Evolutionary conservation across 2,797 vertebrate genomes (phyloP).

Genomic region (Gypaetus barbatus): DNA sequence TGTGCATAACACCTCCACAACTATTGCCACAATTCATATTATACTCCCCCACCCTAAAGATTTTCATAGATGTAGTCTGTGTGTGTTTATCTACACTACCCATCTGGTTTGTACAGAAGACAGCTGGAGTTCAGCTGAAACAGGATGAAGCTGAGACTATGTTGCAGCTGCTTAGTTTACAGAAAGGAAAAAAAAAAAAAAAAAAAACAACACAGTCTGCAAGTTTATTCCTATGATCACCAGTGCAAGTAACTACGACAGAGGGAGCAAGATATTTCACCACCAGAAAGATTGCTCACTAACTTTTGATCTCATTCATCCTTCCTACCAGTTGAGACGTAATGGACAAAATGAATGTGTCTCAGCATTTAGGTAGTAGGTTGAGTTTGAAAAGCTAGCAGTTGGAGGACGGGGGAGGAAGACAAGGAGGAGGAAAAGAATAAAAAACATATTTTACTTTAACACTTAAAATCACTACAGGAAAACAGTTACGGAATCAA

Average conservation of each 20-base stretch:
- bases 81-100: too few relatives aligned
- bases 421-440: not conserved
- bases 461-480: not conserved
- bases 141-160: not conserved
- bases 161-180: not conserved
- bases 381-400: not conserved
- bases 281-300: not conserved
- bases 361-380: not conserved
- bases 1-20: rapidly evolving
- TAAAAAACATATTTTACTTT: not conserved
- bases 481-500: not conserved
- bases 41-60: not conserved
- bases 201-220: not conserved
- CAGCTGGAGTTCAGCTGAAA: not conserved
- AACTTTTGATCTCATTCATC: not conserved
- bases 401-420: not conserved
- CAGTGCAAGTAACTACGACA: not conserved
- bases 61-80: not conserved
- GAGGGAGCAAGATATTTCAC: not conserved
- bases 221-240: not conserved
- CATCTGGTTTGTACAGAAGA: not conserved
- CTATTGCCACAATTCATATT: not conserved
- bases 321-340: not conserved
- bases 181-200: not conserved
- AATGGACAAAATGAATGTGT: not conserved